phyloP scores from a whole-genome alignment of 2,888 invertebrate species.

The Horisme vitalbata region DNA sequence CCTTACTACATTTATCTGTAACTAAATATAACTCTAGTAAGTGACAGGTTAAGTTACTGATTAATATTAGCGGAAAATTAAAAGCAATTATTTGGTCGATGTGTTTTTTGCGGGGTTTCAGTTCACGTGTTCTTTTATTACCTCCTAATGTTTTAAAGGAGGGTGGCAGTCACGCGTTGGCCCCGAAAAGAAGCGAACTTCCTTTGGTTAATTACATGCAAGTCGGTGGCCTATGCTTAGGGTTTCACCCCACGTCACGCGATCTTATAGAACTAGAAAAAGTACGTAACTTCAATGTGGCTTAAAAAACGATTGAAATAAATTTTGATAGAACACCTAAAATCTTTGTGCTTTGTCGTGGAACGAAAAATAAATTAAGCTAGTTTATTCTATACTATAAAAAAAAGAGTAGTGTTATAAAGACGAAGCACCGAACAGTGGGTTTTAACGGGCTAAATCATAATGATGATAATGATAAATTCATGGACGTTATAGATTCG shows the following conservation, averaged over 20 bases:
- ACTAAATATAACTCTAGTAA: constrained; percentile 2
- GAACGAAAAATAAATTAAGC: too few relatives aligned
- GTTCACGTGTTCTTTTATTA: constrained; percentile 63
- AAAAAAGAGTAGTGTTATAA: too few relatives aligned
- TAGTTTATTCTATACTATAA: too few relatives aligned
- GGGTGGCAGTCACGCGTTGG: constrained; percentile 65
- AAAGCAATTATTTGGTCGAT: constrained; percentile 33
- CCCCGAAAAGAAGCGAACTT: constrained; percentile 71
- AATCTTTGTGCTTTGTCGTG: too few relatives aligned
- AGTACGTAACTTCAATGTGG: constrained; percentile 9
- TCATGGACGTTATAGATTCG: too few relatives aligned
- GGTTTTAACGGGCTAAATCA: too few relatives aligned
- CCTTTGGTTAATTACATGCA: constrained; percentile 72
- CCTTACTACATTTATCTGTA: constrained; percentile 20
- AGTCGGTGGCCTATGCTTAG: constrained; percentile 55
- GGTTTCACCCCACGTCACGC: constrained; percentile 66
- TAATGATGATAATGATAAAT: too few relatives aligned
- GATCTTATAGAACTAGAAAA: constrained; percentile 53
- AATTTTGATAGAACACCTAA: too few relatives aligned
- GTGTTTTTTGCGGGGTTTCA: constrained; percentile 52
- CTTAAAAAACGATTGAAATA: too few relatives aligned
- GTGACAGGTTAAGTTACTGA: constrained; percentile 4
- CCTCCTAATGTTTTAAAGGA: constrained; percentile 56
- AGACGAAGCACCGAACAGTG: too few relatives aligned
- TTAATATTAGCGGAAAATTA: constrained; percentile 7